Evolutionary conservation across 2,888 invertebrate genomes (phyloP).

Genomic region (Lissocephala sabroskyi): DNA sequence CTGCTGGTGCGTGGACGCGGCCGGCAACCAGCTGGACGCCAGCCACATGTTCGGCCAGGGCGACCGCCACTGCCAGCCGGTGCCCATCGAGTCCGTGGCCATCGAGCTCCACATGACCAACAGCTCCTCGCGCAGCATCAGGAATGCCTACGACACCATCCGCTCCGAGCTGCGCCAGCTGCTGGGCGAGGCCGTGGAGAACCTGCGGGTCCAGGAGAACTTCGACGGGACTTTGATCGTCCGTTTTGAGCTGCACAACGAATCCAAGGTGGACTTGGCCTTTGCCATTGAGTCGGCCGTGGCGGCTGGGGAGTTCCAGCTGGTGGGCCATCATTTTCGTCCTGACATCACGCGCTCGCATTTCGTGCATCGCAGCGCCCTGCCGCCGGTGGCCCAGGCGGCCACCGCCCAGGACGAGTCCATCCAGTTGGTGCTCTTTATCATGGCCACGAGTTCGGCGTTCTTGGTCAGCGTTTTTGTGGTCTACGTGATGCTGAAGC

Average conservation of each 20-base stretch:
- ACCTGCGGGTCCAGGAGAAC: conserved; percentile 75
- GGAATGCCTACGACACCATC: conserved; percentile 74
- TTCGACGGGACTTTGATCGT: conserved; percentile 74
- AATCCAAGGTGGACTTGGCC: conserved; percentile 84
- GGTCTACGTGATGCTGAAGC: conserved; percentile 83
- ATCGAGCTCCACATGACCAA: conserved; percentile 83
- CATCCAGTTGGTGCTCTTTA: conserved; percentile 84
- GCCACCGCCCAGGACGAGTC: conserved; percentile 71
- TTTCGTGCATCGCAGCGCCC: conserved; percentile 74
- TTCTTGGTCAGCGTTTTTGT: conserved; percentile 85
- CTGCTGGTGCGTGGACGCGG: conserved; percentile 92
- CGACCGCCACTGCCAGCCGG: conserved; percentile 76
- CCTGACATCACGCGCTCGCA: conserved; percentile 79
- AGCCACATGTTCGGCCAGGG: conserved; percentile 77
- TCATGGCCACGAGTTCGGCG: conserved; percentile 84
- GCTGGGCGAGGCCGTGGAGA: conserved; percentile 73
- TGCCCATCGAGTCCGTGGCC: conserved; percentile 83
- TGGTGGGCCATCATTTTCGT: conserved; percentile 70
- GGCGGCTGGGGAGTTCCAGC: conserved; percentile 66
- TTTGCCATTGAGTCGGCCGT: conserved; percentile 86
- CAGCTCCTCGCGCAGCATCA: conserved; percentile 73
- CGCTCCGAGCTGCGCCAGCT: conserved; percentile 68
- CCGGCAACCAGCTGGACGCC: conserved; percentile 80
- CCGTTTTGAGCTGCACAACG: conserved; percentile 80
- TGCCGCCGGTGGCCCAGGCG: conserved; percentile 54